Base-by-base conservation (phyloP, 1,140 invertebrate genomes). In the Rhysida immarginata region DNA sequence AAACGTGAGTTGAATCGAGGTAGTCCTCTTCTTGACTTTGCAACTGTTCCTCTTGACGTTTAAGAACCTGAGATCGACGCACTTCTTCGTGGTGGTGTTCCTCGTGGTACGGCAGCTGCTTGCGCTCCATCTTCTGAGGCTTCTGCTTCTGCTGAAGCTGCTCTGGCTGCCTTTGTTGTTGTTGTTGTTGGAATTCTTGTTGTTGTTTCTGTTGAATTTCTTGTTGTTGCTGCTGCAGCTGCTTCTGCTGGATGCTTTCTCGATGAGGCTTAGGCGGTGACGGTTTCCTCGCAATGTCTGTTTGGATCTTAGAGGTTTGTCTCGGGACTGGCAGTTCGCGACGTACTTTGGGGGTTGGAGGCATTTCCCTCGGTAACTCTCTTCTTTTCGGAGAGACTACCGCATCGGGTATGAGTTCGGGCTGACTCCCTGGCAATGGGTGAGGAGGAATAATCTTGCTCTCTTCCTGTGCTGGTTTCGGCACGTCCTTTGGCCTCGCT, bases 41-140 rank as follows among this genome's bases (percentile, higher is more conserved):
- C n/a, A n/a, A n/a, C 29, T 62, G 35, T 13, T 57, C 60, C 21
- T 63, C 62, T 45, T 63, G 60, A 8, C 60, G 51, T 48, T 59
- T 58, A 3, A 58, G 26, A 16, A 52, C 25, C 16, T 56, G 25
- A 1, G 49, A 24, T 26, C 50, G 20, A 13, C 24, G 27, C 18
- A 18, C 53, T 50, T 62, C 59, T 3, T 55, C 57, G 26, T 61
- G 48, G 1, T n/a, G n/a, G n/a, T n/a, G 62, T 61, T 13, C 61
- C 55, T 55, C 62, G 35, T 21, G 60, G 18, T 46, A 60, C 60
- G 46, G 27, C 25, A 20, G 48, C 26, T 27, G 53, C 51, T 29
- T 5, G 18, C 27, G 16, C 14, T 20, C 14, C 35, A 14, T 26
- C 14, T 16, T 2, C 5, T 29, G 8, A 14, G 16, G n/a, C 45